Evolutionary conservation across 2,113 vertebrate genomes (phyloP), one percentile per base, ranked within the genome.

Genomic region (Clarias batrachus): DNA sequence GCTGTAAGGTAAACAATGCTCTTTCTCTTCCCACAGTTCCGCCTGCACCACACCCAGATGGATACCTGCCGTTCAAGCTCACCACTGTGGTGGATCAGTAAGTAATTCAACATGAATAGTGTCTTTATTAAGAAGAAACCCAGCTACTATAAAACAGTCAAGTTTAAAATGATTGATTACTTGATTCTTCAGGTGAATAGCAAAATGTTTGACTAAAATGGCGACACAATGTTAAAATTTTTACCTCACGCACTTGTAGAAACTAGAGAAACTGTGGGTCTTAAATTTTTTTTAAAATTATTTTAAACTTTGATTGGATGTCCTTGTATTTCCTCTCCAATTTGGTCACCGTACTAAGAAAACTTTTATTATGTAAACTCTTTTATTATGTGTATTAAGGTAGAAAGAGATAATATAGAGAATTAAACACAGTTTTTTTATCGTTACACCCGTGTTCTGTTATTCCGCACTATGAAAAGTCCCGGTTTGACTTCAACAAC

Each of bases 1-100:
- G 27, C 77, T 12, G 27, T 33, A 41, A 66, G 10, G 25, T 48
- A 66, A 82, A 56, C 81, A 54, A 83, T 56, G 63, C 63, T 56
- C 12, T 80, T 37, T 76, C 14, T 88, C 56, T 60, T 52, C 9
- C 21, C 57, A 85, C 71, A 88, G 89, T 84, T 57, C 33, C 73
- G 4, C 48, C 80, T 73, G 14, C 82, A 0, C 86, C 82, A 33
- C 48, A 82, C n/a, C 81, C 86, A 10, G 89, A 90, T n/a, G 89
- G 89, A 90, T 90, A 90, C 63, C 54, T 90, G 68, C 89, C 87
- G 4, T 86, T 90, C 85, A 90, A 90, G 37, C 81, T 88, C 65
- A 88, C 84, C 57, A 90, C 87, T 25, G 87, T 88, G 30, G 85
- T 90, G 70, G 73, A 81, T 10, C 8, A 70, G 89, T 90, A 78